A percentile compares a stretch with the other conserved stretches of the same genome.
phyloP scores from a whole-genome alignment of 2,113 vertebrate species.

The Tylochromis polylepis region DNA sequence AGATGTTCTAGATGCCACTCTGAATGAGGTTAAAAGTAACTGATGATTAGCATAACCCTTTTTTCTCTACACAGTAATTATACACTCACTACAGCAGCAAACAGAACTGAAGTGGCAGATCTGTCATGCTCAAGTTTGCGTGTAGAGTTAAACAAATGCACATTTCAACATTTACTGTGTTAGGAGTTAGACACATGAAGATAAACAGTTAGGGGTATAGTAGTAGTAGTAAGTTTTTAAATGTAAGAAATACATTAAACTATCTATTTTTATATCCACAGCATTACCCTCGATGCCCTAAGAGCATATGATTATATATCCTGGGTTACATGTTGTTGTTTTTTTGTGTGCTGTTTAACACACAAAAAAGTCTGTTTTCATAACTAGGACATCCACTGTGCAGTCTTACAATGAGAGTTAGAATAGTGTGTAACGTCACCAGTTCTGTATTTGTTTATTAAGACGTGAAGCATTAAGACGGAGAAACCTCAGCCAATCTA shows the following conservation, averaged over 20 bases:
- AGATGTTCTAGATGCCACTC: neutral
- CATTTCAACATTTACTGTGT: neutral
- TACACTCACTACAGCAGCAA: neutral
- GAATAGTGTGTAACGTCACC: neutral
- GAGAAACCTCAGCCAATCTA: neutral
- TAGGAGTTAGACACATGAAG: neutral
- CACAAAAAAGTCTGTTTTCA: neutral
- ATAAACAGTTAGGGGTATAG: neutral
- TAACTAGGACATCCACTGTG: neutral
- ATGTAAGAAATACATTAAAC: too few species aligned
- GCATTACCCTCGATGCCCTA: neutral
- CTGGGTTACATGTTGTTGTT: neutral
- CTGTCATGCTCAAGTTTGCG: neutral
- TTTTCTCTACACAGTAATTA: neutral
- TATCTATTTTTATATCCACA: neutral
- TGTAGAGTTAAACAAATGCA: neutral
- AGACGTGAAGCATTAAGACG: neutral
- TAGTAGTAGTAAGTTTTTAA: neutral
- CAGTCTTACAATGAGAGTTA: neutral
- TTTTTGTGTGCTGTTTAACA: neutral
- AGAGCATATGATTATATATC: neutral
- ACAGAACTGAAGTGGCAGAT: neutral
- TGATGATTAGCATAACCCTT: neutral
- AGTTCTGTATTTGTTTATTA: neutral
- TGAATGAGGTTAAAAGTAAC: neutral